A percentile compares a stretch with the other conserved stretches of the same genome.
Conservation (phyloP, 2,888 invertebrate genomes). For the Aleiodes leptofemur region DNA sequence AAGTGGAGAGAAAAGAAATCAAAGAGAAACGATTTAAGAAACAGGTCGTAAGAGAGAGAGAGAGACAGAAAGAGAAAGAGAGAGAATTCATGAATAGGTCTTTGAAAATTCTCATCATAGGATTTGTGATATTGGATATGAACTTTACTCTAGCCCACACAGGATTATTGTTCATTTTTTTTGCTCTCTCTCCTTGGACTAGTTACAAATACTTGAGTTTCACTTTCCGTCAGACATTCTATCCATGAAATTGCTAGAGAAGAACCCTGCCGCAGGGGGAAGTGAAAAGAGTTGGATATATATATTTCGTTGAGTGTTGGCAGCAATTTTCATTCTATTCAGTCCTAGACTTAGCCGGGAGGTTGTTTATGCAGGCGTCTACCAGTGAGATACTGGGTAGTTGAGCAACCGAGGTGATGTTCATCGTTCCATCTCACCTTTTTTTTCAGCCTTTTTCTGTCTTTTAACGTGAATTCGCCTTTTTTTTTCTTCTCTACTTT, state of each 20-base stretch:
- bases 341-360: conserved; percentile 32
- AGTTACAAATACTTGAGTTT: neutral
- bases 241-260: neutral
- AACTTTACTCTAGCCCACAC: neutral
- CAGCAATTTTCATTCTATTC: conserved; percentile 31
- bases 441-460: neutral
- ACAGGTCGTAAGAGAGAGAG: conserved; percentile 12
- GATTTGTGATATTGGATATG: neutral
- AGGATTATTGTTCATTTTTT: no score
- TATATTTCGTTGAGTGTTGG: conserved; percentile 31
- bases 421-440: conserved; percentile 11
- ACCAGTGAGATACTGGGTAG: conserved; percentile 3
- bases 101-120: no score
- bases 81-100: conserved; percentile 1
- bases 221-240: neutral
- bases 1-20: neutral
- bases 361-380: conserved; percentile 42
- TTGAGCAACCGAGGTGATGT: conserved; percentile 19
- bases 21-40: conserved; percentile 34
- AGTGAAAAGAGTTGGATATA: conserved; percentile 34
- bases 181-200: no score
- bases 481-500: conserved; percentile 6
- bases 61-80: conserved; percentile 35
- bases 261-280: conserved; percentile 14
- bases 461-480: neutral